Base-by-base conservation (phyloP, 2,888 invertebrate genomes). In the Teinopalpus imperialis region DNA sequence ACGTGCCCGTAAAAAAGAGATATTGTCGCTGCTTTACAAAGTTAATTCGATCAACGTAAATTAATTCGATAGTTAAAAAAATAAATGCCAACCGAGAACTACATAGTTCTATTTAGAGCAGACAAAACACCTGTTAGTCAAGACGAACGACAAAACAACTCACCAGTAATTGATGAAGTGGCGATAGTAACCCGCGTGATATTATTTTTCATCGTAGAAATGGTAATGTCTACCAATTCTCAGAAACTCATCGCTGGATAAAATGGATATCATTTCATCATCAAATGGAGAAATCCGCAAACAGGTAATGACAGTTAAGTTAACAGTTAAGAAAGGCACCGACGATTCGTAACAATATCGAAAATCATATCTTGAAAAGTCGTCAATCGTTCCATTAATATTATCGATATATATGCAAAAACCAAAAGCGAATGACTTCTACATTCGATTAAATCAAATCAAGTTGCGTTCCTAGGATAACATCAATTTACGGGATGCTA, bases 321-420 rank as follows among this genome's bases (percentile, higher is more conserved):
- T n/a, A 21, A 21, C 21, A 21, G 21, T 5, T 21, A 21, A 21
- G 21, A 21, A 21, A 21, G 6, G 7, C 7, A 7, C 7, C 1
- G 7, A 21, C 7, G 21, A 21, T 21, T 21, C 21, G 21, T 21
- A 7, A 6, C 21, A 21, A 3, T 6, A 21, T n/a, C n/a, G n/a
- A n/a, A n/a, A n/a, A n/a, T n/a, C n/a, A n/a, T n/a, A n/a, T n/a
- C n/a, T 21, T 21, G 21, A 21, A 21, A 27, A 12, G 12, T 27
- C 27, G 27, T 8, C 27, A 27, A 12, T 12, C 12, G 27, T 9
- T 27, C 12, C 27, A 27, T 27, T 12, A 27, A 27, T 27, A 27
- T 27, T 27, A 12, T 27, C 4, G 27, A 27, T 10, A 12, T 27
- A 12, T 27, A 27, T 27, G 27, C 27, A 6, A 27, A 27, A 12